A percentile compares a stretch with the other conserved stretches of the same genome.
These are phyloP conservation scores for Aphelinus certus DNA, from an alignment of 1,140 invertebrate genomes.

Conservation along the genomic window DNA sequence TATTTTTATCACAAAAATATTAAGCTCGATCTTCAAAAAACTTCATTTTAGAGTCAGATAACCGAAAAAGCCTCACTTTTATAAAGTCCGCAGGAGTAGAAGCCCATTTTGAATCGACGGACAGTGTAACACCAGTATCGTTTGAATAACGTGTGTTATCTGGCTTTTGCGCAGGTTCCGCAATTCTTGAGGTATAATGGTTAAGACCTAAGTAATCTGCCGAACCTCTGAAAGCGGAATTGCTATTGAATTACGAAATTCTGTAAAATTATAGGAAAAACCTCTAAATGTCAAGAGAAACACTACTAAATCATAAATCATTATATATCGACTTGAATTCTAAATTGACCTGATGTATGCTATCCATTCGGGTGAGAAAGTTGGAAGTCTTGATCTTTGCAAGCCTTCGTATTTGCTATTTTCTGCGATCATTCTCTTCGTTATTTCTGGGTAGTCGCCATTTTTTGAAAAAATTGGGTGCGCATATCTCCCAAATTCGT, in stretches of 20 bases:
- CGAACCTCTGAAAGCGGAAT: conserved; percentile 53
- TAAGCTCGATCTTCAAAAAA: too few species aligned
- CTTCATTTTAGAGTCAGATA: too few species aligned
- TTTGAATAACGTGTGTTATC: conserved; percentile 41
- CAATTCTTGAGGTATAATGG: conserved; percentile 66
- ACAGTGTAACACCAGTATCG: conserved; percentile 47
- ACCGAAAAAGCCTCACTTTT: too few species aligned
- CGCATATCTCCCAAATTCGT: conserved; percentile 70
- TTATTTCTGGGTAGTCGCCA: conserved; percentile 71
- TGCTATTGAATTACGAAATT: too few species aligned
- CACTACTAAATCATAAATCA: too few species aligned
- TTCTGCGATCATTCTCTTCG: conserved; percentile 64
- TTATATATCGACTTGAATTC: too few species aligned
- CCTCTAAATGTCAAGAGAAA: too few species aligned
- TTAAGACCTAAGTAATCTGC: conserved; percentile 70
- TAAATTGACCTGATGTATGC: conserved; percentile 49
- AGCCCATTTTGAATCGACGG: conserved; percentile 52
- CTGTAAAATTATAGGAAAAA: too few species aligned
- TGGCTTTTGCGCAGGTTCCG: conserved; percentile 47
- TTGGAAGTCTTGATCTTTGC: conserved; percentile 64
- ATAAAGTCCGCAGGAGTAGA: too few species aligned
- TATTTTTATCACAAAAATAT: background rate
- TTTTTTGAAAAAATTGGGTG: conserved; percentile 69
- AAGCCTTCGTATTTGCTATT: conserved; percentile 69
- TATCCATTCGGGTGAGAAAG: conserved; percentile 64